Conservation (phyloP, 2,113 vertebrate genomes). For the Eurystomus gularis region DNA sequence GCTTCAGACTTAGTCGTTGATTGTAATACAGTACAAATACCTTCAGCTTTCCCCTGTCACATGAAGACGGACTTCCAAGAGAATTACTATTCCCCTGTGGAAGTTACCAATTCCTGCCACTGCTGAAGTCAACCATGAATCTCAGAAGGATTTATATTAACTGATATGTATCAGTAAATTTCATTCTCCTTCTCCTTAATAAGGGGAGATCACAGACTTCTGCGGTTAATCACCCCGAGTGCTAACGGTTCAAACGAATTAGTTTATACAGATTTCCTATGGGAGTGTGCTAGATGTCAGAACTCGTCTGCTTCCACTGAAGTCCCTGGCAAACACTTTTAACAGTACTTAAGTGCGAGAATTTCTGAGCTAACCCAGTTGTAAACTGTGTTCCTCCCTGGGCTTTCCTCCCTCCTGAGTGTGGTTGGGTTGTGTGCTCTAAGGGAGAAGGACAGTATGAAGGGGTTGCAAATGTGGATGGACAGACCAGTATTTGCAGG, state of each 20-base stretch:
- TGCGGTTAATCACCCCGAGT: slow-evolving; percentile 37
- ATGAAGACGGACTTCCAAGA: background rate
- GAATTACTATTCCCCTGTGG: fast-evolving
- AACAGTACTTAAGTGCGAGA: background rate
- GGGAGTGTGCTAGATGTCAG: background rate
- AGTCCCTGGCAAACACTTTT: background rate
- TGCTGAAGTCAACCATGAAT: background rate
- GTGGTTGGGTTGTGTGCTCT: fast-evolving
- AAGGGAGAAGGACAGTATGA: background rate
- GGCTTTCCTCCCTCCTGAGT: background rate
- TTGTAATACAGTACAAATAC: background rate
- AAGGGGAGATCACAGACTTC: slow-evolving; percentile 54
- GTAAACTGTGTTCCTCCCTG: background rate
- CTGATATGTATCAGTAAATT: slow-evolving; percentile 58
- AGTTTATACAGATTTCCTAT: slow-evolving; percentile 40
- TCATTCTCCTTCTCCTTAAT: slow-evolving; percentile 52
- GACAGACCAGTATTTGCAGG: background rate
- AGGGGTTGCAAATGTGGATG: background rate
- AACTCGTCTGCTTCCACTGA: background rate
- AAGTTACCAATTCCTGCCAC: background rate
- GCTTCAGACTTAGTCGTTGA: background rate
- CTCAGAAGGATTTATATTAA: slow-evolving; percentile 54
- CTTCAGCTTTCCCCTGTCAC: background rate
- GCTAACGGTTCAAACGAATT: slow-evolving; percentile 42
- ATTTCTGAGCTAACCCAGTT: background rate